Evolutionary conservation across 2,113 vertebrate species (phyloP).

Genomic region (Synodontis membranacea): DNA sequence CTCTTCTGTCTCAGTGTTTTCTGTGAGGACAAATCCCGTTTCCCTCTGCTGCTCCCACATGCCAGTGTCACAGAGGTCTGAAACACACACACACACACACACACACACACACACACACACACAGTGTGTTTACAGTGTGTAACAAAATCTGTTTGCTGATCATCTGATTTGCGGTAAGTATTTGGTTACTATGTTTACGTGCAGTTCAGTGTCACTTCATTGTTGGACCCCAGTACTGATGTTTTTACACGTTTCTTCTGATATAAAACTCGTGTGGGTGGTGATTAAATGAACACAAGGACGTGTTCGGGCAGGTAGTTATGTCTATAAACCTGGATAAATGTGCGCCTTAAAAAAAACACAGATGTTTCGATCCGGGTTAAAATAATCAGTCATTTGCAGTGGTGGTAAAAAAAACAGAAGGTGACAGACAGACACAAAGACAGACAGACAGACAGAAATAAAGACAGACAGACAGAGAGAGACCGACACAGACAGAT

Average conservation of each 20-base stretch:
- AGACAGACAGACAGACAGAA: neutral
- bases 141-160: neutral
- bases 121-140: neutral
- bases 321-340: neutral
- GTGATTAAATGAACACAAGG: neutral
- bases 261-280: neutral
- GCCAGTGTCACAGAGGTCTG: neutral
- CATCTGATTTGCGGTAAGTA: neutral
- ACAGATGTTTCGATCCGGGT: neutral
- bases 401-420: neutral
- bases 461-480: neutral
- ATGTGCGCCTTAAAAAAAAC: neutral
- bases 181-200: neutral
- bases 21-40: slow-evolving; percentile 26
- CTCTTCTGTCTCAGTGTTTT: slow-evolving; percentile 23
- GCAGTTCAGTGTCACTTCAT: neutral
- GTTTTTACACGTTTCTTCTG: neutral
- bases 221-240: neutral
- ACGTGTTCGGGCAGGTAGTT: neutral
- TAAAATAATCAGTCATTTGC: neutral
- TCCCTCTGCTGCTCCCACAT: slow-evolving; percentile 10
- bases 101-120: slow-evolving; percentile 39
- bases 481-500: neutral
- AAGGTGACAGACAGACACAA: neutral
- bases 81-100: slow-evolving; percentile 3